phyloP scores from a whole-genome alignment of 2,113 vertebrate species.

The Archilochus colubris region DNA sequence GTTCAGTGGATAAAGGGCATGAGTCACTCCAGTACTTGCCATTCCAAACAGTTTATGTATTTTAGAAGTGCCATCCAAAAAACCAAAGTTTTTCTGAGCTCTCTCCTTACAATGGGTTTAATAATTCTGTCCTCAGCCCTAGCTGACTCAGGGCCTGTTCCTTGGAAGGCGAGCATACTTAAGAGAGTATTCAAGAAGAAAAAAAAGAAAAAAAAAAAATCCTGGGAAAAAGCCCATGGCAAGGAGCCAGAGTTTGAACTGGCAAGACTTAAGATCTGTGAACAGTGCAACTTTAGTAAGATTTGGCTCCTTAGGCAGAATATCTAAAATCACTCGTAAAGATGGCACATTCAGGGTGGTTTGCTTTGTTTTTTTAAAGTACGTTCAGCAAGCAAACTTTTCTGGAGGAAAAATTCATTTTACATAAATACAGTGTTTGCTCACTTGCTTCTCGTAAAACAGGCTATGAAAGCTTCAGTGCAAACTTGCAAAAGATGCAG shows the following conservation, averaged over 20 bases:
- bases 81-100: not conserved
- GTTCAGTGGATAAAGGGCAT: not conserved
- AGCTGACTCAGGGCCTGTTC: constrained; percentile 5
- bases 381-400: not conserved
- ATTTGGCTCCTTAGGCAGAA: not conserved
- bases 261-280: constrained; percentile 37
- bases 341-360: not conserved
- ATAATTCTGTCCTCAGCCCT: constrained; percentile 2
- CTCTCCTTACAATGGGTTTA: not conserved
- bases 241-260: constrained; percentile 45
- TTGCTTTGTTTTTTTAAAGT: not conserved
- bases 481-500: not conserved
- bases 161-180: not conserved
- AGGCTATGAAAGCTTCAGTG: not conserved
- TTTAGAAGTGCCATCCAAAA: not conserved
- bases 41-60: not conserved
- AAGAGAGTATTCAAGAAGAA: not conserved
- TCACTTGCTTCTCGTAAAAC: not conserved
- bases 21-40: not conserved
- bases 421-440: not conserved
- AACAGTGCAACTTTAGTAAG: constrained; percentile 14
- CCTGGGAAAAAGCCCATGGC: constrained; percentile 32
- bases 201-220: not conserved
- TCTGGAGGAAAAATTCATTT: not conserved
- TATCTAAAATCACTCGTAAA: not conserved